Percentiles rank a stretch among this genome's conserved stretches.
Evolutionary conservation across 2,888 invertebrate genomes (phyloP).

Genomic region (Caenorhabditis angaria): DNA sequence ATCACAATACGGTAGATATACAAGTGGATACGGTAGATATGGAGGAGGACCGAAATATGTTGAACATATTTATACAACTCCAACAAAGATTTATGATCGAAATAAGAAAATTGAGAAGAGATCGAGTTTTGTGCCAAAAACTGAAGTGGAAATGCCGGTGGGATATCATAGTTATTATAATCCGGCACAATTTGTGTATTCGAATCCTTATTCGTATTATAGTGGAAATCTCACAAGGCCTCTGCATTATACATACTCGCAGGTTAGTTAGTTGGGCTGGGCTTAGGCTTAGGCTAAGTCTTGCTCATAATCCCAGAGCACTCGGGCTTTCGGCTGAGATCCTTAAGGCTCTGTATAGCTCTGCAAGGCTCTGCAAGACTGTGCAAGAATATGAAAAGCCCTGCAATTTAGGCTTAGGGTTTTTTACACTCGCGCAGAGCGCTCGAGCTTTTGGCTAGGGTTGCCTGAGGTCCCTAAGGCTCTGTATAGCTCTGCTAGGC

Average conservation of each 20-base stretch:
- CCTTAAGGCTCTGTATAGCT: not conserved
- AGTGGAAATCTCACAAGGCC: constrained; percentile 6
- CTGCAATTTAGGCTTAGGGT: too few relatives aligned
- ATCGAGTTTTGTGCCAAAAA: constrained; percentile 19
- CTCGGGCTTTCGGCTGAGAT: not conserved
- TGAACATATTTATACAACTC: constrained; percentile 7
- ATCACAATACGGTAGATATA: constrained; percentile 27
- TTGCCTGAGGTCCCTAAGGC: not conserved
- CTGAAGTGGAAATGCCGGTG: constrained; percentile 29
- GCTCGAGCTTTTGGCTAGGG: too few relatives aligned
- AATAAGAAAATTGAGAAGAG: constrained; percentile 15
- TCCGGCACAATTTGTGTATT: constrained; percentile 19
- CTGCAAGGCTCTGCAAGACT: too few relatives aligned
- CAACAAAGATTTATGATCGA: constrained; percentile 1
- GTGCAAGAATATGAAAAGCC: too few relatives aligned
- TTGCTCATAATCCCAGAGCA: too few relatives aligned
- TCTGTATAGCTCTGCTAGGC: not conserved
- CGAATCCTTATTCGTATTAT: constrained; percentile 24
- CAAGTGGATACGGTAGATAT: constrained; percentile 24
- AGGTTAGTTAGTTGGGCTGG: too few relatives aligned
- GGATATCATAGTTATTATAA: constrained; percentile 41
- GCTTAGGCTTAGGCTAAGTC: too few relatives aligned
- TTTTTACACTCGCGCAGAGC: too few relatives aligned
- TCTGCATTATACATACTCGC: not conserved
- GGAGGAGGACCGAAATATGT: not conserved